Evolutionary conservation across 2,888 invertebrate genomes (phyloP), one percentile per base, ranked within the genome.

Genomic region (Drosophila meridiana): DNA sequence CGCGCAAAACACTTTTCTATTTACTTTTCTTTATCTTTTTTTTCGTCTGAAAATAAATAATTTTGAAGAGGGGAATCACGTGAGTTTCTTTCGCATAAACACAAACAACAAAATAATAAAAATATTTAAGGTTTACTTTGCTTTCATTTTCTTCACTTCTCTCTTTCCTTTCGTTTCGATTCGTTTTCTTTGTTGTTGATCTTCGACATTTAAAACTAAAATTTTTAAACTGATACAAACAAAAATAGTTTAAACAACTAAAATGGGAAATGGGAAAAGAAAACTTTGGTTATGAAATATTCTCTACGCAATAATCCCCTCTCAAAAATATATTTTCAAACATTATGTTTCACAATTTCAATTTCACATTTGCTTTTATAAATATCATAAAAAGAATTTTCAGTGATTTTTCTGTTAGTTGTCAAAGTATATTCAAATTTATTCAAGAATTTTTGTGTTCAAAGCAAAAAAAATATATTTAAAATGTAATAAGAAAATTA

Each of bases 11-110:
- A 90, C 89, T 89, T 84, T 87, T 85, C 77, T 77, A 71, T 55
- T 55, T 38, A 38, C 26, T 55, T 20, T 52, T 52, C 34, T 73
- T 59, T 75, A 50, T 87, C 75, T 77, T 69, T 38, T 26, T 55
- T 28, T 38, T 34, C 65, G 89, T 92, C 92, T 92, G 92, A 92
- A 92, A 92, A 92, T 92, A 92, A 92, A 92, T 88, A 86, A 92
- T 92, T 91, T 92, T 92, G 92, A 92, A 92, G 92, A 92, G 92
- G 92, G 92, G 92, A 92, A 86, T 91, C 88, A 92, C 92, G 91
- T 92, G 85, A 92, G 92, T 92, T 91, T 89, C 80, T 87, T 89
- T 86, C 78, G 80, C 80, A 88, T 87, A 79, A 52, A 88, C 80
- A 87, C 84, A 88, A 84, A 88, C 80, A 73, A 80, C 67, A 83